phyloP scores from a whole-genome alignment of 2,888 invertebrate genomes.

The Nephrotoma flavescens region DNA sequence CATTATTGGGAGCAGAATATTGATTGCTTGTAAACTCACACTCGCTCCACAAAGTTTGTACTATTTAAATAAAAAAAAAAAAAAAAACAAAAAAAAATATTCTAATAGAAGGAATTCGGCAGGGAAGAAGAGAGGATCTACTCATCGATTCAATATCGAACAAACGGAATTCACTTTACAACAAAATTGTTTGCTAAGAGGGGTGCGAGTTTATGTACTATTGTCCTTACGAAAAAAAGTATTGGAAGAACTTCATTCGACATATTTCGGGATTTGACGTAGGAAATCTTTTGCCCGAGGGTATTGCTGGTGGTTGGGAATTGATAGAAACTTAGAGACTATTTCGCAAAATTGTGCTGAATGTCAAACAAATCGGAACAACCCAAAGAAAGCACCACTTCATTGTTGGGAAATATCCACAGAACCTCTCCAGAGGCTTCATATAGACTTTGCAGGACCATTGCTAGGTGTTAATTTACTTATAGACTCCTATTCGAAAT shows the following conservation, averaged over 20 bases:
- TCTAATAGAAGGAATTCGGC: not conserved
- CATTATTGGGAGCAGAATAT: too few relatives aligned
- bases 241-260: conserved; percentile 11
- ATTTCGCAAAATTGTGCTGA: conserved; percentile 11
- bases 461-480: not conserved
- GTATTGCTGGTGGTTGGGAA: conserved; percentile 17
- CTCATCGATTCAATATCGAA: not conserved
- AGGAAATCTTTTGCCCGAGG: conserved; percentile 15
- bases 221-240: not conserved
- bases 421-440: conserved; percentile 6
- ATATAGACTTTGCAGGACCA: not conserved
- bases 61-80: too few relatives aligned
- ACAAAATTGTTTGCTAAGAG: not conserved
- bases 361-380: conserved; percentile 8
- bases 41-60: too few relatives aligned
- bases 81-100: too few relatives aligned
- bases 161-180: not conserved
- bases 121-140: not conserved
- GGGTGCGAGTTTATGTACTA: too few relatives aligned
- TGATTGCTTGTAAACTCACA: too few relatives aligned
- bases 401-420: conserved; percentile 9
- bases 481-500: not conserved
- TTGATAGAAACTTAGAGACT: conserved; percentile 14
- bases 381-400: conserved; percentile 9
- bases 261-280: conserved; percentile 12